Evolutionary conservation across 2,888 invertebrate genomes (phyloP).

Genomic region (Oligia fasciuncula): DNA sequence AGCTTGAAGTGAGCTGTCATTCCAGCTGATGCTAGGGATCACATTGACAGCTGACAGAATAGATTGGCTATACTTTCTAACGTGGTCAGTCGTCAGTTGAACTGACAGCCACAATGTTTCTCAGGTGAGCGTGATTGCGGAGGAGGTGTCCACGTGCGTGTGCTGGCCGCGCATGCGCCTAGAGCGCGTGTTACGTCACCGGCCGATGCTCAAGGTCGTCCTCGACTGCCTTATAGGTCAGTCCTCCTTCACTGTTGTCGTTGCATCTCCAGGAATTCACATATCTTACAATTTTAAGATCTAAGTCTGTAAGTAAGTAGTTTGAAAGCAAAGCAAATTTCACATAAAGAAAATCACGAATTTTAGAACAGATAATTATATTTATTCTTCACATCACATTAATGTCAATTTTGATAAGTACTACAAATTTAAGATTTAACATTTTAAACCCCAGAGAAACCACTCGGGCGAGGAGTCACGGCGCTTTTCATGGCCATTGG

Average conservation of each 20-base stretch:
- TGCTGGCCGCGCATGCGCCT: slow-evolving; percentile 95
- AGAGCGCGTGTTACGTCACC: slow-evolving; percentile 93
- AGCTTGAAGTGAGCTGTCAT: neutral
- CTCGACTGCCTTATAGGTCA: slow-evolving; percentile 94
- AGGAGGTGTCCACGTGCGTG: slow-evolving; percentile 93
- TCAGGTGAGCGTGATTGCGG: slow-evolving; percentile 94
- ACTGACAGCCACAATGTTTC: slow-evolving; percentile 51
- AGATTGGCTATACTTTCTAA: neutral
- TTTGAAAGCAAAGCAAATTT: neutral
- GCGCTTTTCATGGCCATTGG: neutral
- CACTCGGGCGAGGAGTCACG: neutral
- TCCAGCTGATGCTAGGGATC: neutral
- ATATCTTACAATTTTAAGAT: slow-evolving; percentile 4
- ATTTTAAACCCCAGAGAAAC: neutral
- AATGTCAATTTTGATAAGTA: neutral
- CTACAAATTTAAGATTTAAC: neutral
- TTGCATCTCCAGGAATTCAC: slow-evolving; percentile 39
- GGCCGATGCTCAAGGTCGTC: slow-evolving; percentile 93
- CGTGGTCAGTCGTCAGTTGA: slow-evolving; percentile 16
- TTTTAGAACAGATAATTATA: neutral
- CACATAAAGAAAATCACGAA: neutral
- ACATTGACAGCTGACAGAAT: neutral
- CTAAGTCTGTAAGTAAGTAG: neutral
- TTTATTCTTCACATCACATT: neutral
- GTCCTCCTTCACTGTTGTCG: slow-evolving; percentile 66